Base-by-base conservation (phyloP, 2,797 vertebrate species). In the Hyperoplus immaculatus region DNA sequence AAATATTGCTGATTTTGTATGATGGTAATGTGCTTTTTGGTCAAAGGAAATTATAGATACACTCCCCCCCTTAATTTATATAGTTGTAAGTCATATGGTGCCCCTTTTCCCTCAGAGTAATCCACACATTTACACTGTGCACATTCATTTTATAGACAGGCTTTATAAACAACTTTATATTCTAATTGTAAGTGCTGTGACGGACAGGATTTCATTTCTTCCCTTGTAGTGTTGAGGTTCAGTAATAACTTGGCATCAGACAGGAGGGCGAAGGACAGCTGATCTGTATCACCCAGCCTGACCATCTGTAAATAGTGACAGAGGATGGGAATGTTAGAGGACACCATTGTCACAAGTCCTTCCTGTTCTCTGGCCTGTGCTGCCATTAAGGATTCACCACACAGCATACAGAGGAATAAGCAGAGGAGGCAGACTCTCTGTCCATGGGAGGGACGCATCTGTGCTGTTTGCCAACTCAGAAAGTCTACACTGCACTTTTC, bases 241-340 rank as follows among this genome's bases (percentile, higher is more conserved):
- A 54, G 55, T 62, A 42, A 60, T 14, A 60, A 3, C 69, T 67
- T 69, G 45, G 9, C 67, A 59, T 70, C 55, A 75, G 63, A 76
- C 39, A 21, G 3, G 14, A 69, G 15, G 39, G 71, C 21, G 55
- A 62, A 65, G 67, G 58, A 59, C 38, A 76, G 4, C 41, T 49
- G 81, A 84, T 85, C 69, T 55, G 54, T 55, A 64, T 61, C 72
- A 76, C 55, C 57, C 51, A 63, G 56, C 39, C 54, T 49, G 78
- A 77, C 62, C 78, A 81, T 83, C 68, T 82, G 82, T 76, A 81
- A 80, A 76, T 50, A 50, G 62, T 77, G 81, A 84, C 77, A 72
- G 87, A 85, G 74, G 82, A 90, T 67, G 73, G 72, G 70, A 88
- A 86, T 84, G 89, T 89, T 82, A 69, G 80, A 84, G 78, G 82